phyloP scores from a whole-genome alignment of 2,113 vertebrate species.

The Pangasianodon hypophthalmus region DNA sequence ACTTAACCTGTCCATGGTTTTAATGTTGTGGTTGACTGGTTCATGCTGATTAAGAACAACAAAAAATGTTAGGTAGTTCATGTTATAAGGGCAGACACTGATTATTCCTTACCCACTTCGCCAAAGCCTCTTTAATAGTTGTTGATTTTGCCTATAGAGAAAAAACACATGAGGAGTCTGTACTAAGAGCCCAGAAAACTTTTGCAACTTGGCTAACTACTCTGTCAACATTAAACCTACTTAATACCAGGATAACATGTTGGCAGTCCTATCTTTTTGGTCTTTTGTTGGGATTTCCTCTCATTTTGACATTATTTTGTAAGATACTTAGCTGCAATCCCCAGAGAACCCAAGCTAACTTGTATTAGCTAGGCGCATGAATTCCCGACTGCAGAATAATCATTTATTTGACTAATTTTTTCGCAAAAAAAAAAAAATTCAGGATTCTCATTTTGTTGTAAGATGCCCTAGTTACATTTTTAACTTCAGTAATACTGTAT shows the following conservation, averaged over 20 bases:
- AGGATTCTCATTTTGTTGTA: not conserved
- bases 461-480: not conserved
- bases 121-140: conserved; percentile 90
- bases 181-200: too few species aligned
- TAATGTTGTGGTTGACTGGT: too few species aligned
- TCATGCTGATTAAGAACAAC: not conserved
- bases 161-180: conserved; percentile 1
- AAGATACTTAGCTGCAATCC: not conserved
- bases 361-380: not conserved
- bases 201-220: too few species aligned
- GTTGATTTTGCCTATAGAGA: conserved; percentile 87
- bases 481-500: not conserved
- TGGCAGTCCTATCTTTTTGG: not conserved
- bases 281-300: not conserved
- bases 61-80: not conserved
- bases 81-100: not conserved
- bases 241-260: not conserved
- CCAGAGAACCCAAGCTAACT: not conserved
- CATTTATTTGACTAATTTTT: not conserved
- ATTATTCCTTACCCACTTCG: conserved; percentile 85
- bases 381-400: not conserved
- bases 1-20: too few species aligned
- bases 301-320: not conserved
- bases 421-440: not conserved
- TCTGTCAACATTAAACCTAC: too few species aligned